Base-by-base conservation (phyloP, 2,113 vertebrate genomes). In the Ceyx melanurus region DNA sequence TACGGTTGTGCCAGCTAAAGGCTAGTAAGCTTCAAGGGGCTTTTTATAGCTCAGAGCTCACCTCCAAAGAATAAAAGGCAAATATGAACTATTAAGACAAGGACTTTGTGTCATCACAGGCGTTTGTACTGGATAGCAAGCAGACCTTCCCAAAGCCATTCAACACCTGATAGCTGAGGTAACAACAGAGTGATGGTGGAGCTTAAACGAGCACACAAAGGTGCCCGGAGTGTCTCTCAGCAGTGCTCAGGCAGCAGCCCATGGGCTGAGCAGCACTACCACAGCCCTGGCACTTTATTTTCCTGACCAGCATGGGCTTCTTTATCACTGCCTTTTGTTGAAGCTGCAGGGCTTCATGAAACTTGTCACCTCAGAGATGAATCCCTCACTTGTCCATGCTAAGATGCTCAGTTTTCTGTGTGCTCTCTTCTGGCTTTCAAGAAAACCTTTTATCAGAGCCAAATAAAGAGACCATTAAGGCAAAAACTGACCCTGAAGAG, bases 321-420 rank as follows among this genome's bases (percentile, higher is more conserved):
- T 15, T 62, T 86, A 83, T 51, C 45, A 17, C 21, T 51, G n/a
- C 33, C 50, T 89, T 89, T 46, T 28, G 42, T 42, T 71, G 70
- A 57, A 92, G 4, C 29, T 73, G 54, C 16, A 29, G 23, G 16
- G 83, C 65, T 81, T 85, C 16, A 53, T 58, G 17, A 88, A 87
- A 82, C 77, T 72, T 89, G 45, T 81, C 80, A 90, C 77, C 65
- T 93, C 77, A 71, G 45, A 82, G 50, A 88, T 46, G 8, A 90
- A 80, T 66, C 45, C 22, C 67, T 89, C 48, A 50, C 75, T 92
- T 95, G 76, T 60, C 89, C 80, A 85, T 75, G 67, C 81, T 89
- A 86, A 93, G 90, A 21, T 35, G 18, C n/a, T 92, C 88, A 89
- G 56, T 89, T 79, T 68, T 65, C 25, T 19, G 21, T 33, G 11